Base-by-base conservation (phyloP, 1,140 invertebrate genomes). In the Plodia interpunctella region DNA sequence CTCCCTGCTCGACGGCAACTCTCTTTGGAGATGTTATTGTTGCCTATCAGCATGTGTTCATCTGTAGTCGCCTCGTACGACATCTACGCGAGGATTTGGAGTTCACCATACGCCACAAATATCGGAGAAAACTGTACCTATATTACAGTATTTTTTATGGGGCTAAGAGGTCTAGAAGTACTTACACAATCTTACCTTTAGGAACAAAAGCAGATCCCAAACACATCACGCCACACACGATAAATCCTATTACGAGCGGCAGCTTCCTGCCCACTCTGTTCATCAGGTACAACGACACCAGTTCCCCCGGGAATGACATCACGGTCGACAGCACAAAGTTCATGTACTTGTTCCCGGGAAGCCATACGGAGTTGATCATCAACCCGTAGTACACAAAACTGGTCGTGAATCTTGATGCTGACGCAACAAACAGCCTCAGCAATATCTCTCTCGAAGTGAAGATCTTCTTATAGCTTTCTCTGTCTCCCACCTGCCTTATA, bases 341-440 rank as follows among this genome's bases (percentile, higher is more conserved):
- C 9, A 91, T 80, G 74, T 95, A 95, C 69, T 92, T 89, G 65
- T 92, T 91, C 1, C 94, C 94, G 8, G 92, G 93, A 15, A 97
- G 85, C 52, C 92, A 91, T 0, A 94, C 94, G 0, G 95, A 93
- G 69, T 96, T 95, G 2, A 96, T 87, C 9, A 95, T 94, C 4
- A 97, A 74, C 0, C 95, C 96, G 68, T 96, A 96, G 76, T 96
- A 97, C 5, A 96, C 92, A 65, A 96, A 93, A 1, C 92, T 91
- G 49, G 92, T 91, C 0, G 93, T 91, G 17, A 94, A 90, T 90
- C 92, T 93, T 72, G 91, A 94, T 60, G 93, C 89, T 25, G 90
- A 92, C 0, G 68, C 69, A 0, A 79, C 74, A 0, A 72, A 2
- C 5, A 84, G 32, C 9, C 81, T 65, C 38, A 77, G 80, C 6